These are phyloP conservation scores for Drosophila koepferae DNA, from an alignment of 2,888 invertebrate species.

Conservation along the genomic window DNA sequence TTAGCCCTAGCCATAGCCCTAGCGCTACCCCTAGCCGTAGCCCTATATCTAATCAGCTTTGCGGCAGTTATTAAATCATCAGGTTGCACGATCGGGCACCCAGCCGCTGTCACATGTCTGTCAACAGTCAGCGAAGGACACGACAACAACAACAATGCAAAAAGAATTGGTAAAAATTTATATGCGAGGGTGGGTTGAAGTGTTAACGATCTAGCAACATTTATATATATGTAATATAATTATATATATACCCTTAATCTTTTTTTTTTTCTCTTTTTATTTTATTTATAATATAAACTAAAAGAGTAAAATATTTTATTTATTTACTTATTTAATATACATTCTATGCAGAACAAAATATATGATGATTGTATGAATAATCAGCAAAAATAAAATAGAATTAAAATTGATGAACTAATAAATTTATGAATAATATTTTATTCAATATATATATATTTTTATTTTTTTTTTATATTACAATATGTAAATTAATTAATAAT, in stretches of 20 bases:
- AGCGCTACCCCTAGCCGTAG: neutral
- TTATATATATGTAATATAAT: neutral
- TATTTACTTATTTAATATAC: too few species aligned
- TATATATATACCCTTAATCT: neutral
- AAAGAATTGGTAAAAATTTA: neutral
- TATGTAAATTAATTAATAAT: too few species aligned
- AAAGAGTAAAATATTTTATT: too few species aligned
- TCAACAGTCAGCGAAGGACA: conserved; percentile 60
- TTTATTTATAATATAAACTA: neutral
- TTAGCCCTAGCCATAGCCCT: neutral
- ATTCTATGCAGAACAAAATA: too few species aligned
- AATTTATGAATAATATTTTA: too few species aligned
- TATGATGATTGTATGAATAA: too few species aligned
- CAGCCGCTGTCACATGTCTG: conserved; percentile 68
- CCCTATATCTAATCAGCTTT: conserved; percentile 54
- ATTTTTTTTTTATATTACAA: too few species aligned
- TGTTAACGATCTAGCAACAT: neutral
- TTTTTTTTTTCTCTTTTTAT: neutral
- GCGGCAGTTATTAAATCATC: conserved; percentile 73
- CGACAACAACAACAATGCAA: neutral
- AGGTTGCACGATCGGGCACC: conserved; percentile 68
- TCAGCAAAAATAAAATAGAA: too few species aligned
- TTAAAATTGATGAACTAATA: too few species aligned
- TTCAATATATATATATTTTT: too few species aligned
- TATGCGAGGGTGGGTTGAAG: neutral